These are phyloP conservation scores for Drosophila pandora DNA, from an alignment of 1,140 invertebrate genomes.

Conservation along the genomic window DNA sequence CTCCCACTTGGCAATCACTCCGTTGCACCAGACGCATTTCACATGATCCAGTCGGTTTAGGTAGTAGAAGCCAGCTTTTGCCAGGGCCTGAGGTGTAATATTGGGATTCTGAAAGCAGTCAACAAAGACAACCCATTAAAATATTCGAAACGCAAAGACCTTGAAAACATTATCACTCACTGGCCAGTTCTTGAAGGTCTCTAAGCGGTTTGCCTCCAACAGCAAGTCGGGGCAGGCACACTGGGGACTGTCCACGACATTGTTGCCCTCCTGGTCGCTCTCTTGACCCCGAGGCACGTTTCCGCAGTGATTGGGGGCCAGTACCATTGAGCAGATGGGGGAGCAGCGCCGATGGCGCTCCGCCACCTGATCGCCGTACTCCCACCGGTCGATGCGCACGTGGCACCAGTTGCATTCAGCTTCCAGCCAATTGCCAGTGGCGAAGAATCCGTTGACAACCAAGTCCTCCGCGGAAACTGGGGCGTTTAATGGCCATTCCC, in stretches of 20 bases:
- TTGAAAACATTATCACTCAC: constrained; percentile 76
- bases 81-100: constrained; percentile 88
- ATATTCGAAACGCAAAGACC: not conserved
- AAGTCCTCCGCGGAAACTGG: constrained; percentile 87
- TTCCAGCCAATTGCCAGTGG: constrained; percentile 87
- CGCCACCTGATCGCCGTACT: constrained; percentile 88
- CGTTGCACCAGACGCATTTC: constrained; percentile 91
- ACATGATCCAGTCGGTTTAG: constrained; percentile 86
- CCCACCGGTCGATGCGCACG: constrained; percentile 89
- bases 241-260: constrained; percentile 34
- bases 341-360: constrained; percentile 83
- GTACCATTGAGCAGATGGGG: constrained; percentile 90
- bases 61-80: constrained; percentile 89
- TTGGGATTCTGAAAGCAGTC: constrained; percentile 69
- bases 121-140: not conserved
- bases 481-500: constrained; percentile 87
- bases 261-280: constrained; percentile 61
- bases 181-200: constrained; percentile 88
- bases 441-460: constrained; percentile 93
- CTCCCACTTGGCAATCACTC: constrained; percentile 90
- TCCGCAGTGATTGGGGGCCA: constrained; percentile 85
- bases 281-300: constrained; percentile 85
- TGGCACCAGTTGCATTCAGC: constrained; percentile 91
- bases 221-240: constrained; percentile 60
- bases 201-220: constrained; percentile 78